Base-by-base conservation (phyloP, 2,888 invertebrate species). In the Odontomyia ornata region DNA sequence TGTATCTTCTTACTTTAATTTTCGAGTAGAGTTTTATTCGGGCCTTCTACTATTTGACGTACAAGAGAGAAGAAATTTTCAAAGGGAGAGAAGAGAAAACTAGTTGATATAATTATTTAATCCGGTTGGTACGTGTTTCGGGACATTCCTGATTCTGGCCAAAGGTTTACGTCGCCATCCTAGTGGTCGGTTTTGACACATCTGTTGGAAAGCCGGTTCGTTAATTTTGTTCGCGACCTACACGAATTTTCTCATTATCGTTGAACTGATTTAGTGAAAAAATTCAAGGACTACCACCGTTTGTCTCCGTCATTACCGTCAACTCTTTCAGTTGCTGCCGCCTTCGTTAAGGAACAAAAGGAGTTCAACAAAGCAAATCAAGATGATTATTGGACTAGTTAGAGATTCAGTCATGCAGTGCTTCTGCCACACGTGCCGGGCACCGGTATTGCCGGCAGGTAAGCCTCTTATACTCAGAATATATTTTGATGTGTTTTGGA, bases 401-500 rank as follows among this genome's bases (percentile, higher is more conserved):
- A 93, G 94, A 88, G 95, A 95, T 88, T 95, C 95, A 87, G 94
- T 95, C 87, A 91, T 95, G 92, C 94, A 95, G 91, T 95, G 95
- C 90, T 95, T 95, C 90, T 95, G 95, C 90, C 95, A 95, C 89
- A 93, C 95, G 88, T 95, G 95, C 91, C 93, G 94, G 87, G 94
- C 94, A 84, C 95, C 95, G 82, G 89, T 91, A 83, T 81, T 94
- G 85, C 91, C 93, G 85, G 90, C 92, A 89, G 92, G 93, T 93
- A 90, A 90, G 91, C 23, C 52, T 57, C 18, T 36, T 15, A 18
- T 52, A 13, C 18, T 52, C 15, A 15, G 52, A 52, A 18, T 13
- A 15, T 7, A 13, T 60, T 23, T 21, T 60, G 2, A 1, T 23
- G 60, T 60, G 7, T 25, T 52, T 13, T 60, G 5, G 18, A 60